phyloP scores from a whole-genome alignment of 2,113 vertebrate genomes.

The Barnardius zonarius region DNA sequence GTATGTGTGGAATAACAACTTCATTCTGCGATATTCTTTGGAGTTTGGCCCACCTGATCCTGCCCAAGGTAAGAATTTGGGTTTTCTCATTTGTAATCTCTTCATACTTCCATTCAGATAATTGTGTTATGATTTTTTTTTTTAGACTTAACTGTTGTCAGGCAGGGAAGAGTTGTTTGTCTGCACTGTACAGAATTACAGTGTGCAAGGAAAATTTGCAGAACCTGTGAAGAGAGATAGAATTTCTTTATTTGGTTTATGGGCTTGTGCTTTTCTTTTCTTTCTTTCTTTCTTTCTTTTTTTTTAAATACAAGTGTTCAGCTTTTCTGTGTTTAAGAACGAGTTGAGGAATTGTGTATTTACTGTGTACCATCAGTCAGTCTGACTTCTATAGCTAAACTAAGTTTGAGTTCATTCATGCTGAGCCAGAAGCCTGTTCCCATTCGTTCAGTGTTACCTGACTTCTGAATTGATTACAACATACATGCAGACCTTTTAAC shows the following conservation, averaged over 20 bases:
- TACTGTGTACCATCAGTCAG: not conserved
- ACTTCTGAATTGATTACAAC: slow-evolving; percentile 58
- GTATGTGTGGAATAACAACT: slow-evolving; percentile 99
- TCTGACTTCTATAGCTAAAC: not conserved
- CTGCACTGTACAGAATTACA: accelerated
- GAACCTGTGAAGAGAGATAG: not conserved
- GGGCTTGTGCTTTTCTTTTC: not conserved
- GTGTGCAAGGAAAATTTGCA: not conserved
- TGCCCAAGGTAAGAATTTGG: slow-evolving; percentile 86
- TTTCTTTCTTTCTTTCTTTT: not conserved
- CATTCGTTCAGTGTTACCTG: not conserved
- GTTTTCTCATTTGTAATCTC: not conserved
- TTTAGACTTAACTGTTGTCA: not conserved
- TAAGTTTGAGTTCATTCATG: not conserved
- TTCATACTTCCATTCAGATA: not conserved
- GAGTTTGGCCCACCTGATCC: slow-evolving; percentile 96
- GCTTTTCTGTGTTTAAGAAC: not conserved
- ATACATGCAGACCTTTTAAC: slow-evolving; percentile 48
- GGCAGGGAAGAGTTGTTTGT: not conserved
- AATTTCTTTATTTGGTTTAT: not conserved
- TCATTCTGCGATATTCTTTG: slow-evolving; percentile 94
- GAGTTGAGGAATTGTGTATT: not conserved
- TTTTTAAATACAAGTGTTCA: not conserved
- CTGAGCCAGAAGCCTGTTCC: slow-evolving; percentile 20
- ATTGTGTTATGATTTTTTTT: accelerated